These are phyloP conservation scores for Zeugodacus cucurbitae DNA, from an alignment of 1,140 invertebrate species.

Conservation along the genomic window DNA sequence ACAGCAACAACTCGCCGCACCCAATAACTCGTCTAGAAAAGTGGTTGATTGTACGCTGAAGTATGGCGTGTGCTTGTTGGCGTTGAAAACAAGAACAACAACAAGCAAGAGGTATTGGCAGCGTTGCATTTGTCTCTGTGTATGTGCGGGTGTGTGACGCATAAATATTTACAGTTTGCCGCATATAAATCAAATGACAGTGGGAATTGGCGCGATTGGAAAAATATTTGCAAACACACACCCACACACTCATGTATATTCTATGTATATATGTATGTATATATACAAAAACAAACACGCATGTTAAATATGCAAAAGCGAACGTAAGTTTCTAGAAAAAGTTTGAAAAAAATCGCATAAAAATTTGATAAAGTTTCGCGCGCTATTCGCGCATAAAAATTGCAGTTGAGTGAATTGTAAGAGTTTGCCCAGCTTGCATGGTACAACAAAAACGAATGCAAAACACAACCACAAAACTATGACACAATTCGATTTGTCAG, in stretches of 20 bases:
- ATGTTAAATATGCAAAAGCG: not conserved
- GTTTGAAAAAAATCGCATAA: not conserved
- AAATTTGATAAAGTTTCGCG: not conserved
- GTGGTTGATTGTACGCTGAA: conserved; percentile 19
- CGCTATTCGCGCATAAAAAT: not conserved
- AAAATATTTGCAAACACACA: not conserved
- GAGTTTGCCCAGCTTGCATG: not conserved
- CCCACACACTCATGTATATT: not conserved
- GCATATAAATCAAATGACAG: conserved; percentile 23
- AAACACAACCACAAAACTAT: not conserved
- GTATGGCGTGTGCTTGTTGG: not conserved
- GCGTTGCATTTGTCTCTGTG: not conserved
- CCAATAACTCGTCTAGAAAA: not conserved
- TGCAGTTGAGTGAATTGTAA: not conserved
- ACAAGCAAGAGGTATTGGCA: not conserved
- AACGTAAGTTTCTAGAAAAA: not conserved
- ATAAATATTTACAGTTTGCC: not conserved
- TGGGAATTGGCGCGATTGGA: not conserved
- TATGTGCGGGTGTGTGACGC: not conserved
- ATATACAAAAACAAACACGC: not conserved
- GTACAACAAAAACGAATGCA: not conserved
- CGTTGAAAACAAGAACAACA: not conserved
- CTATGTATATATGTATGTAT: not conserved
- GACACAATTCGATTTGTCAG: not conserved
- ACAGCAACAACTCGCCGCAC: not conserved